Evolutionary conservation across 1,140 invertebrate species (phyloP).

Genomic region (Drosophila pachea): DNA sequence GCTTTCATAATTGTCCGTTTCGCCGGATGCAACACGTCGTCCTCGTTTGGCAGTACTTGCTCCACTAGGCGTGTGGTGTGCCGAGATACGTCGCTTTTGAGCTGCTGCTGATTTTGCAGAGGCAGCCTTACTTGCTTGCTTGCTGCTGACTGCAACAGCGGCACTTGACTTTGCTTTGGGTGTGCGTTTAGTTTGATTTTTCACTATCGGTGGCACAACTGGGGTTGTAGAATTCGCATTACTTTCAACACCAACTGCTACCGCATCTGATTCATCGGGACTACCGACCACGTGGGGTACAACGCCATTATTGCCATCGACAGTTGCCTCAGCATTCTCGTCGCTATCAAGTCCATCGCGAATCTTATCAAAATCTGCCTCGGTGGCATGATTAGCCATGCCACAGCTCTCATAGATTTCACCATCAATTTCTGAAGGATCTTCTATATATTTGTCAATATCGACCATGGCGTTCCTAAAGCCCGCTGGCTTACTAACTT

Average conservation of each 20-base stretch:
- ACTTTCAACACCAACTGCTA: slow-evolving; percentile 27
- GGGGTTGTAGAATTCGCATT: slow-evolving; percentile 36
- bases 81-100: slow-evolving; percentile 64
- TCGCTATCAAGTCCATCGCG: slow-evolving; percentile 80
- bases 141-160: slow-evolving; percentile 44
- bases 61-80: slow-evolving; percentile 56
- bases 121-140: slow-evolving; percentile 50
- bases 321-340: slow-evolving; percentile 77
- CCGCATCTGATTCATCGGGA: slow-evolving; percentile 54
- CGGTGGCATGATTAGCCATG: slow-evolving; percentile 66
- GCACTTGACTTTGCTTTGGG: slow-evolving; percentile 70
- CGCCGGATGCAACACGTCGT: slow-evolving; percentile 44
- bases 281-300: slow-evolving; percentile 66
- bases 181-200: slow-evolving; percentile 57
- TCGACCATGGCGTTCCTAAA: slow-evolving; percentile 93
- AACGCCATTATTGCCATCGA: slow-evolving; percentile 59
- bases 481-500: slow-evolving; percentile 86
- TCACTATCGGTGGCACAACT: slow-evolving; percentile 34
- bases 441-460: slow-evolving; percentile 91
- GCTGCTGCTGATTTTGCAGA: slow-evolving; percentile 61
- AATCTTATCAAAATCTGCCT: slow-evolving; percentile 86
- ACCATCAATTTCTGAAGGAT: slow-evolving; percentile 82
- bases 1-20: slow-evolving; percentile 26
- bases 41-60: slow-evolving; percentile 47
- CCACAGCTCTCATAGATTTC: slow-evolving; percentile 74